Evolutionary conservation across 2,888 invertebrate genomes (phyloP).

Genomic region (Thalpophila matura): DNA sequence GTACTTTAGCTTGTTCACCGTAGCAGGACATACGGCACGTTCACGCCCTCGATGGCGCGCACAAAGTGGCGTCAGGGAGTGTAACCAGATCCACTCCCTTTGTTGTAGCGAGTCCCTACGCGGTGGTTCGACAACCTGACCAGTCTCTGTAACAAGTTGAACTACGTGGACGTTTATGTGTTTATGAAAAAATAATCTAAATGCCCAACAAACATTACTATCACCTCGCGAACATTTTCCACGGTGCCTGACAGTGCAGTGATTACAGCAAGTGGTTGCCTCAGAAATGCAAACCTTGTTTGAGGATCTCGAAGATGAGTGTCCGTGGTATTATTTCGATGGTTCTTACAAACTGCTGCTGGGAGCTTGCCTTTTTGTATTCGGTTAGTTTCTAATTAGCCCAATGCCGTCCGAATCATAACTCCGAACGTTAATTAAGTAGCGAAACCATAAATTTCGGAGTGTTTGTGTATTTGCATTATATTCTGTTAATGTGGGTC

Average conservation of each 20-base stretch:
- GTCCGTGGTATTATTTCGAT: slow-evolving; percentile 90
- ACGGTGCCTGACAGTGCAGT: slow-evolving; percentile 75
- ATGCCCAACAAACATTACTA: slow-evolving; percentile 70
- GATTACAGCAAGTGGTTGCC: slow-evolving; percentile 64
- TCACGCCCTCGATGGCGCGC: slow-evolving; percentile 80
- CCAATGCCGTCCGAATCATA: slow-evolving; percentile 5
- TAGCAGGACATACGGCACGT: slow-evolving; percentile 63
- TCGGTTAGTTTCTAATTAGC: slow-evolving; percentile 80
- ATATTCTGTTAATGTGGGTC: slow-evolving; percentile 44
- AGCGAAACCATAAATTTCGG: slow-evolving; percentile 25
- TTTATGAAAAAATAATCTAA: slow-evolving; percentile 70
- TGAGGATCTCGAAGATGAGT: slow-evolving; percentile 85
- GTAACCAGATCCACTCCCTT: slow-evolving; percentile 80
- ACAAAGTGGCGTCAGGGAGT: slow-evolving; percentile 77
- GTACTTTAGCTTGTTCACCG: slow-evolving; percentile 40
- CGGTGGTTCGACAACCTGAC: slow-evolving; percentile 84
- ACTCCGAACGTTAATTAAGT: slow-evolving; percentile 6
- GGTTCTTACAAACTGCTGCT: slow-evolving; percentile 88
- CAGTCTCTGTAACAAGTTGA: slow-evolving; percentile 84
- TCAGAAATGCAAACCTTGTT: slow-evolving; percentile 78
- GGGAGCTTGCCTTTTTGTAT: slow-evolving; percentile 88
- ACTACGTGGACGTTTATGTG: slow-evolving; percentile 82
- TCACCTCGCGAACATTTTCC: slow-evolving; percentile 60
- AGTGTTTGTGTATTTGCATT: slow-evolving; percentile 21
- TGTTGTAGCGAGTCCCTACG: slow-evolving; percentile 71